Evolutionary conservation across 1,140 invertebrate species (phyloP).

Genomic region (Cyrtorhinus lividipennis): DNA sequence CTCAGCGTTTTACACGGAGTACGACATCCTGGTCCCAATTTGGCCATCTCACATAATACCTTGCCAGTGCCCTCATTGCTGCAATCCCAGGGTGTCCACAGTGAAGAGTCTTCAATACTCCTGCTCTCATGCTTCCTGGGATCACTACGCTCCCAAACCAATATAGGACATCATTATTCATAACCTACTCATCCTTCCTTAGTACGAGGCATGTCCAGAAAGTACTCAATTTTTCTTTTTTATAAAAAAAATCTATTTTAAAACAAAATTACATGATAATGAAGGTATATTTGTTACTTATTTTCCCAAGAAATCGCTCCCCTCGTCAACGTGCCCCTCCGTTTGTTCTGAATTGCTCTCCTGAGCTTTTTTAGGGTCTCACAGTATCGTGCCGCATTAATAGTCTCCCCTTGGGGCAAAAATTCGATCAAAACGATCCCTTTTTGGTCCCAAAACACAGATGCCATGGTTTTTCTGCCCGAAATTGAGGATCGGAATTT

Average conservation of each 20-base stretch:
- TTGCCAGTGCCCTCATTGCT: too few relatives aligned
- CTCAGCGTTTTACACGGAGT: too few relatives aligned
- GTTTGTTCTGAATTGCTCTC: slow-evolving; percentile 17
- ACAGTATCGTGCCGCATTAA: slow-evolving; percentile 24
- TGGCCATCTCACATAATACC: too few relatives aligned
- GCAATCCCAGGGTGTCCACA: too few relatives aligned
- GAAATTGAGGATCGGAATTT: background rate
- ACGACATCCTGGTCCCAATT: too few relatives aligned
- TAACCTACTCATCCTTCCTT: too few relatives aligned
- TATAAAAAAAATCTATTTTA: background rate
- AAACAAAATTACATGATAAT: background rate
- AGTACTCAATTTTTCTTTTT: background rate
- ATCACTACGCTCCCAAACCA: too few relatives aligned
- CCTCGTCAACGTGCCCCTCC: background rate
- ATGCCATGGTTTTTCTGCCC: slow-evolving; percentile 22
- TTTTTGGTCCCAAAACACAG: slow-evolving; percentile 25
- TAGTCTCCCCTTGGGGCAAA: slow-evolving; percentile 23
- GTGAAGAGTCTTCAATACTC: too few relatives aligned
- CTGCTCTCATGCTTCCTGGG: too few relatives aligned
- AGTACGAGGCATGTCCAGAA: background rate
- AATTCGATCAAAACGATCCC: slow-evolving; percentile 26
- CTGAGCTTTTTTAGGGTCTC: slow-evolving; percentile 18
- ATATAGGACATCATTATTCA: too few relatives aligned
- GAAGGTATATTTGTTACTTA: background rate
- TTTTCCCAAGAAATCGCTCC: background rate